A percentile compares a stretch with the other conserved stretches of the same genome.
These are phyloP conservation scores for Vidua chalybeata DNA, from an alignment of 2,113 vertebrate genomes.

Conservation along the genomic window DNA sequence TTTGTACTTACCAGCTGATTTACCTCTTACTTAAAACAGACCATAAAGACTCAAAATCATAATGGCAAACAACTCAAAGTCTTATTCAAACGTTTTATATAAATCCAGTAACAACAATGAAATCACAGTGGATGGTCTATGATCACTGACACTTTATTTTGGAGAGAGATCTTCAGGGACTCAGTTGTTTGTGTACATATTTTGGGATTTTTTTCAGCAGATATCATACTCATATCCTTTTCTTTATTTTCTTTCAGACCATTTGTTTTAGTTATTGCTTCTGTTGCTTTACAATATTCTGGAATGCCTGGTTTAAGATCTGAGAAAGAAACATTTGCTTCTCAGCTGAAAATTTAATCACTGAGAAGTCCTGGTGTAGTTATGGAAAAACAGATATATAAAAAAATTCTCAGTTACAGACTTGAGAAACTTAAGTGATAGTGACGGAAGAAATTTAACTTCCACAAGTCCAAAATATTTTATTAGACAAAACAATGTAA, in stretches of 20 bases:
- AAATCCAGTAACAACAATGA: neutral
- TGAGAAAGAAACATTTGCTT: neutral
- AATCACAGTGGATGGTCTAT: neutral
- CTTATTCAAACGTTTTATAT: neutral
- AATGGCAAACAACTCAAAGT: neutral
- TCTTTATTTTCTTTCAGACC: neutral
- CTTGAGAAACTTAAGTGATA: neutral
- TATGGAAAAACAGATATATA: neutral
- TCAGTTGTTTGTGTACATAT: neutral
- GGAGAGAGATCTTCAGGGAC: neutral
- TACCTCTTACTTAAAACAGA: neutral
- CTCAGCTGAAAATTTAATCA: neutral
- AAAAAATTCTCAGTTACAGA: neutral
- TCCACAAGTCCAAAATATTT: neutral
- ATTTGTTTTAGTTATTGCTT: neutral
- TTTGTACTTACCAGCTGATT: neutral
- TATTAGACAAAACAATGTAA: neutral
- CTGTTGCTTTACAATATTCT: neutral
- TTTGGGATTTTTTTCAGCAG: neutral
- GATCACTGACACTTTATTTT: neutral
- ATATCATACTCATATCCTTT: neutral
- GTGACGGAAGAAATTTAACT: neutral
- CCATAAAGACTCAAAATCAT: neutral
- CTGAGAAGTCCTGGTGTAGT: neutral
- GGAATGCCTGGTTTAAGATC: neutral